A percentile compares a stretch with the other conserved stretches of the same genome.
These are phyloP conservation scores for Pandemis corylana DNA, from an alignment of 2,888 invertebrate genomes.

Conservation along the genomic window DNA sequence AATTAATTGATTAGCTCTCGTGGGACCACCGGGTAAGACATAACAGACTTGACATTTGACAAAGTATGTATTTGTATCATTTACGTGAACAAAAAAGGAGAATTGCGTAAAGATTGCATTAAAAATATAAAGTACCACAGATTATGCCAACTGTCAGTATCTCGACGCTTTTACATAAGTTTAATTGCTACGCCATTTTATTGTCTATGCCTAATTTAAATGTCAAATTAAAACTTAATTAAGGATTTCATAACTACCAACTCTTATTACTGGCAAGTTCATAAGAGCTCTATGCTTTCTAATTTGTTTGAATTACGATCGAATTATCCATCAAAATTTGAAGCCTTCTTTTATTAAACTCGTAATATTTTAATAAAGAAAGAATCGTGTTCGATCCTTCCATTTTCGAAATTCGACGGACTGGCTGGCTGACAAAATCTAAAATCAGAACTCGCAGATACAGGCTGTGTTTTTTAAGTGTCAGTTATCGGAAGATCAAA, in stretches of 20 bases:
- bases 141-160: slow-evolving; percentile 15
- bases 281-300: slow-evolving; percentile 28
- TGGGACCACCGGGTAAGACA: slow-evolving; percentile 17
- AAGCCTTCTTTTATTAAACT: neutral
- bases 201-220: slow-evolving; percentile 40
- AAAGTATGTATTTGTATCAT: neutral
- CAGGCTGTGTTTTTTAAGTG: slow-evolving; percentile 28
- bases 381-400: neutral
- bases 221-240: slow-evolving; percentile 37
- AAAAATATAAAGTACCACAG: neutral
- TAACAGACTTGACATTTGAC: too few relatives aligned
- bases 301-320: slow-evolving; percentile 30
- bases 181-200: slow-evolving; percentile 31
- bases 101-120: neutral
- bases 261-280: slow-evolving; percentile 28
- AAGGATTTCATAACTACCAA: slow-evolving; percentile 25
- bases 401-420: slow-evolving; percentile 4
- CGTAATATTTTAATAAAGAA: neutral
- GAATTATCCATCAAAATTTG: neutral
- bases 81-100: neutral
- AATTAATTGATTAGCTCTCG: slow-evolving; percentile 22
- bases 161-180: slow-evolving; percentile 26
- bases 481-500: slow-evolving; percentile 41
- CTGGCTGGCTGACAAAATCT: slow-evolving; percentile 15
- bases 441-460: slow-evolving; percentile 21